Evolutionary conservation across 64 coral and sea anemone species (phyloP), one percentile per base, ranked within the genome.

Genomic region (Dendronephthya gigantea): DNA sequence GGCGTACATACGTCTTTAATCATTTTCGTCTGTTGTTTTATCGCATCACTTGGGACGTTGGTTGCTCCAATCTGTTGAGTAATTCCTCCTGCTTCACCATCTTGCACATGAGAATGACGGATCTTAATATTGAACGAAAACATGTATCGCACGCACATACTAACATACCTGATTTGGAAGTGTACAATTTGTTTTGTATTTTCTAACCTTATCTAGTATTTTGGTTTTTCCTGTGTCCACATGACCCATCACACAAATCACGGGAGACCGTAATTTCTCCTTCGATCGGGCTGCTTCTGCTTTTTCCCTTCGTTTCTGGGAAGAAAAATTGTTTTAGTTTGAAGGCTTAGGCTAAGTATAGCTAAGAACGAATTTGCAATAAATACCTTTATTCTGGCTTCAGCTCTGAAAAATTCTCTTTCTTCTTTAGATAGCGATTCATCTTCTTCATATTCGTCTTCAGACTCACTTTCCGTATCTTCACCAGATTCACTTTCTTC

Each of bases 31-130:
- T 97, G 94, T 82, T 91, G 85, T 87, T 50, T 93, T 13, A 97
- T 91, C 8, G 94, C 92, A 30, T 97, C 90, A 23, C 82, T 55
- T 0, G 94, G 94, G 1, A 97, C 94, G 89, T 93, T 93, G 50
- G 94, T 97, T 12, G 94, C 94, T 29, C 94, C 94, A 69, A 97
- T 97, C 87, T 97, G 94, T n/a, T 97, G 94, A 0, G 94, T 97
- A 79, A 97, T 97, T 0, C 94, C 94, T 28, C 94, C 94, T 35
- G 94, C 94, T 16, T 97, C 94, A 23, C 94, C 94, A 83, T 97
- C 94, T 91, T 97, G 94, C 2, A 97, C 94, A 34, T 97, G 84
- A 12, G 92, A 92, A 66, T 97, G 94, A 59, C 94, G 94, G 48
- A 97, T 97, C 94, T 97, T 45, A 27, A 84, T 68, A 43, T 33